A percentile compares a stretch with the other conserved stretches of the same genome.
phyloP scores from a whole-genome alignment of 1,140 invertebrate species.

The Thaumatotibia leucotreta region DNA sequence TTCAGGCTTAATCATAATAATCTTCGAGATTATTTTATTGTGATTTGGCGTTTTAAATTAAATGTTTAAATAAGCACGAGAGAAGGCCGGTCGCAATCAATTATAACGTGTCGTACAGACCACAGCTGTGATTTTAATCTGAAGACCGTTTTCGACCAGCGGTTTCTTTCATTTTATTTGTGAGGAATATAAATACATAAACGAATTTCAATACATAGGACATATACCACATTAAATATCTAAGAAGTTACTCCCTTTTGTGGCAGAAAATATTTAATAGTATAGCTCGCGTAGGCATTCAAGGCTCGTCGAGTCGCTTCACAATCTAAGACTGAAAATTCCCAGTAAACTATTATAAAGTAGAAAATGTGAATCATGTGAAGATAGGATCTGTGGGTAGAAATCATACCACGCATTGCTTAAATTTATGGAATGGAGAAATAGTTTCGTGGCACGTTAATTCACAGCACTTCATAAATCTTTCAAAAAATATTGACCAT shows the following conservation, averaged over 20 bases:
- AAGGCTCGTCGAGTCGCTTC: not conserved
- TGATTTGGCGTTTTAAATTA: conserved; percentile 2
- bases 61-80: conserved; percentile 1
- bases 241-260: not conserved
- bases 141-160: not conserved
- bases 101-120: not conserved
- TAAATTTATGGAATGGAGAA: not conserved
- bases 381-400: not conserved
- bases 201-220: not conserved
- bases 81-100: not conserved
- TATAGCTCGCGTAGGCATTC: not conserved
- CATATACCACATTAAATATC: not conserved
- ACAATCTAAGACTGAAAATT: not conserved
- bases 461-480: not conserved
- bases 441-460: not conserved
- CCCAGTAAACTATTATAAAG: not conserved
- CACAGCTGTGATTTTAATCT: not conserved
- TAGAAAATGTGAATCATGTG: not conserved
- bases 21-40: not conserved
- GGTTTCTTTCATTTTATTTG: conserved; percentile 8
- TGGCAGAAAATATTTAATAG: not conserved
- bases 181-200: not conserved
- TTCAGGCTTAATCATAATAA: not conserved
- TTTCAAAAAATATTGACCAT: not conserved
- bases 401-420: not conserved